phyloP scores from a whole-genome alignment of 1,140 invertebrate species.

The Phocides pigmalion region DNA sequence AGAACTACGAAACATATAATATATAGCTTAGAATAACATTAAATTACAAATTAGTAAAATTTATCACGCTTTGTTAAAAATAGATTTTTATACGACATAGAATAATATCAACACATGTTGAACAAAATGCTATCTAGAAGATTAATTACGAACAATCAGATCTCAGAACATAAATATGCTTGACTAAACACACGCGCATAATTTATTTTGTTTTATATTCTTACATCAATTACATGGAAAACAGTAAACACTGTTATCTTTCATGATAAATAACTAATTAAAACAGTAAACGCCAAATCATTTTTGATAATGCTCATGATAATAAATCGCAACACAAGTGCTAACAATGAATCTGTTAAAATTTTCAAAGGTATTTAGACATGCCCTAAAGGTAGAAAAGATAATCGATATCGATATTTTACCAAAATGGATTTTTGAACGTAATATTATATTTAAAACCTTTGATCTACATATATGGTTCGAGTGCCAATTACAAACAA shows the following conservation, averaged over 20 bases:
- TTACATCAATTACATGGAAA: constrained; percentile 32
- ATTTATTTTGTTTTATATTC: constrained; percentile 11
- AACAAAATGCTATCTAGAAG: constrained; percentile 3
- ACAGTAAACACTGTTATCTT: constrained; percentile 48
- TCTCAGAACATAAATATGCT: neutral
- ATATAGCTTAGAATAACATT: too few species aligned
- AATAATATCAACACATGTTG: neutral
- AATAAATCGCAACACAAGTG: constrained; percentile 59
- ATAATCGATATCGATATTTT: constrained; percentile 1
- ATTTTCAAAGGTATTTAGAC: constrained; percentile 14
- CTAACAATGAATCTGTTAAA: constrained; percentile 47
- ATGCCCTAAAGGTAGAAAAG: neutral
- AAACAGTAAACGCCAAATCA: constrained; percentile 52
- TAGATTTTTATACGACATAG: neutral
- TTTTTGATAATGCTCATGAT: constrained; percentile 54
- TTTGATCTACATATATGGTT: too few species aligned
- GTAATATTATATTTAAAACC: too few species aligned
- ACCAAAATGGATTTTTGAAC: too few species aligned
- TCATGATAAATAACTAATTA: constrained; percentile 59
- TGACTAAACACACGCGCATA: neutral
- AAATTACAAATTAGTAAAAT: too few species aligned
- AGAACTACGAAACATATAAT: too few species aligned
- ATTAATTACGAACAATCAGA: constrained; percentile 1
- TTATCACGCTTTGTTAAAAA: neutral
- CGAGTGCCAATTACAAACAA: too few species aligned